Evolutionary conservation across 2,888 invertebrate genomes (phyloP).

Genomic region (Idaea aversata): DNA sequence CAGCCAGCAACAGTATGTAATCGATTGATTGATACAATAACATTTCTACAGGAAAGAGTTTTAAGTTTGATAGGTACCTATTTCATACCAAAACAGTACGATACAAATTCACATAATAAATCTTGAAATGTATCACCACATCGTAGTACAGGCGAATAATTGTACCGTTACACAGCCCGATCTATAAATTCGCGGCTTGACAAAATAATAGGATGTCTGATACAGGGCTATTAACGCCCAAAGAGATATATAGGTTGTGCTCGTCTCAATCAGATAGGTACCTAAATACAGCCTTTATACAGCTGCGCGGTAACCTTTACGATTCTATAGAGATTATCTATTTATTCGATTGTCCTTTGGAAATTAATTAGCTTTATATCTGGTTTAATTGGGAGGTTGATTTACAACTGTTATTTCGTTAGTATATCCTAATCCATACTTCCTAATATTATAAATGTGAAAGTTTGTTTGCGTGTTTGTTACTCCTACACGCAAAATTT

Average conservation of each 20-base stretch:
- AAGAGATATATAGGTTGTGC: constrained; percentile 74
- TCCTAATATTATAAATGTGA: no score
- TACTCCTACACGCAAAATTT: no score
- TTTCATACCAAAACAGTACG: not conserved
- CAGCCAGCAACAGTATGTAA: no score
- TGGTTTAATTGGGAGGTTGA: not conserved
- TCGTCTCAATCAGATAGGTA: constrained; percentile 78
- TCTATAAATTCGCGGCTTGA: constrained; percentile 77
- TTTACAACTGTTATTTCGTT: not conserved
- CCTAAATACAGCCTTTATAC: constrained; percentile 55
- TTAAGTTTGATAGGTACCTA: no score
- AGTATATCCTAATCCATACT: not conserved
- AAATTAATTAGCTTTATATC: not conserved
- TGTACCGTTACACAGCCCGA: constrained; percentile 65
- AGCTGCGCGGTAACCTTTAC: constrained; percentile 19
- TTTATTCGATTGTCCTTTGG: not conserved
- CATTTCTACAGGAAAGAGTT: no score
- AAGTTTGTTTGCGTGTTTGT: no score
- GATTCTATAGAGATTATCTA: constrained; percentile 8
- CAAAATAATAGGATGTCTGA: constrained; percentile 78
- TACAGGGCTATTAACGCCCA: constrained; percentile 76
- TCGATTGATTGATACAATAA: no score
- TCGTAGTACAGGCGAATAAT: constrained; percentile 20
- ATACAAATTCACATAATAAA: constrained; percentile 29
- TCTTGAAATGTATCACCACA: constrained; percentile 23